Percentiles rank a stretch among this genome's conserved stretches.
Conservation (phyloP, 2,113 vertebrate genomes). For the Hippocampus mohnikei region DNA sequence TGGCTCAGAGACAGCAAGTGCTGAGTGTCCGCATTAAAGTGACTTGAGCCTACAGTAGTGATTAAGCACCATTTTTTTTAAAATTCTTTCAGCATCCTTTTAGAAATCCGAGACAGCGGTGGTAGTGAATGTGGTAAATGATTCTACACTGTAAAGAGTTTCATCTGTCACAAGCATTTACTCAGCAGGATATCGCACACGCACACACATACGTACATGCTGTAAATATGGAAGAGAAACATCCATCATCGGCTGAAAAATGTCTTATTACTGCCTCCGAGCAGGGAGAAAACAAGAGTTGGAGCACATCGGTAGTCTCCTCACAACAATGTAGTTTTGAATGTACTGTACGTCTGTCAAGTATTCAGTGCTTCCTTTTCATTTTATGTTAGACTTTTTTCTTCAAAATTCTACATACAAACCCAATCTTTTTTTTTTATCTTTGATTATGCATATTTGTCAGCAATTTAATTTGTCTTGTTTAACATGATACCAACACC, state of each 20-base stretch:
- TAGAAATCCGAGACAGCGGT: not conserved
- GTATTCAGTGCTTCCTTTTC: not conserved
- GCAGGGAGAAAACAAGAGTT: not conserved
- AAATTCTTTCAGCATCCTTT: conserved; percentile 12
- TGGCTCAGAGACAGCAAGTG: no score
- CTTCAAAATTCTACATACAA: not conserved
- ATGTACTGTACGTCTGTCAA: not conserved
- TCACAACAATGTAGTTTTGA: not conserved
- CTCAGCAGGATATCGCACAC: conserved; percentile 7
- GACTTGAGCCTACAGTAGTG: conserved; percentile 1
- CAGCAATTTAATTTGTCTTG: no score
- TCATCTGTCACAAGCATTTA: conserved; percentile 33
- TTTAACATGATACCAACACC: no score
- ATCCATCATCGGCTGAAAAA: not conserved
- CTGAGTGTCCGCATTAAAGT: no score
- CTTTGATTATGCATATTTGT: no score
- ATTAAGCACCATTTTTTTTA: conserved; percentile 1
- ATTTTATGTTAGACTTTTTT: not conserved
- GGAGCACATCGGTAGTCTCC: not conserved
- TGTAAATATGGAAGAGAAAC: conserved; percentile 14
- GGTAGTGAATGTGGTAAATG: not conserved
- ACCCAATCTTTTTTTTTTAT: no score
- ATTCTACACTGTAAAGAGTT: conserved; percentile 16
- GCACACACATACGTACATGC: not conserved
- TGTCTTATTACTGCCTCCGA: not conserved